phyloP scores from a whole-genome alignment of 2,888 invertebrate genomes.

The Chymomyza amoena region DNA sequence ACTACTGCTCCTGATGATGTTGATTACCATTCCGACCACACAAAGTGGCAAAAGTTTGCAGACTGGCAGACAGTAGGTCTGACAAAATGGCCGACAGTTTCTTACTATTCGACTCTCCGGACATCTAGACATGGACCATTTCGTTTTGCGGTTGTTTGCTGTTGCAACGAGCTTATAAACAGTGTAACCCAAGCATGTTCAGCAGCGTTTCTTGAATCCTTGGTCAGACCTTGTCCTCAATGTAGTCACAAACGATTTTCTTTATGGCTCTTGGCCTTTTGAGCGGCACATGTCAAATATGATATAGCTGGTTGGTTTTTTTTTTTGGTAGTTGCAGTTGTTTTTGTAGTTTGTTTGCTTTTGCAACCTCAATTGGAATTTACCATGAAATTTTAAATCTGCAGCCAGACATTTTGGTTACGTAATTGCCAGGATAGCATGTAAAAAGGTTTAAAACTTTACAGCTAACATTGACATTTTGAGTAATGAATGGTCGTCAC shows the following conservation, averaged over 20 bases:
- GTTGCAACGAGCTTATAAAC: not conserved
- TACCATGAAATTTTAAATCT: conserved; percentile 5
- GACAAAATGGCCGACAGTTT: not conserved
- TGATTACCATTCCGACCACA: conserved; percentile 15
- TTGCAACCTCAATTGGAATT: conserved; percentile 4
- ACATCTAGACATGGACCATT: conserved; percentile 7
- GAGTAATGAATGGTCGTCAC: not conserved
- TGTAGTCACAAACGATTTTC: not conserved
- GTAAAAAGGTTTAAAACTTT: not conserved
- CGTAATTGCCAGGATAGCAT: conserved; percentile 1
- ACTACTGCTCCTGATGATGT: not conserved
- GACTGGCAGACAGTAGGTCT: not conserved
- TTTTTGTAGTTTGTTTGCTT: not conserved
- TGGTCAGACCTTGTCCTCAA: not conserved
- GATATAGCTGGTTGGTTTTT: not conserved
- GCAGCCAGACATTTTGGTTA: not conserved
- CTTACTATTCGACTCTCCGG: not conserved
- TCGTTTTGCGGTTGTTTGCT: conserved; percentile 10
- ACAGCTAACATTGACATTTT: conserved; percentile 1
- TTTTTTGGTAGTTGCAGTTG: not conserved
- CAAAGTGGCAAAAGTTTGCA: conserved; percentile 19
- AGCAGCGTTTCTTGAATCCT: not conserved
- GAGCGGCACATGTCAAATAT: conserved; percentile 1
- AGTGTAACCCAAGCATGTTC: not conserved
- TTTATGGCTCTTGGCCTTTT: not conserved